Evolutionary conservation across 2,113 vertebrate species (phyloP), one percentile per base, ranked within the genome.

Genomic region (Rhipidura dahli): DNA sequence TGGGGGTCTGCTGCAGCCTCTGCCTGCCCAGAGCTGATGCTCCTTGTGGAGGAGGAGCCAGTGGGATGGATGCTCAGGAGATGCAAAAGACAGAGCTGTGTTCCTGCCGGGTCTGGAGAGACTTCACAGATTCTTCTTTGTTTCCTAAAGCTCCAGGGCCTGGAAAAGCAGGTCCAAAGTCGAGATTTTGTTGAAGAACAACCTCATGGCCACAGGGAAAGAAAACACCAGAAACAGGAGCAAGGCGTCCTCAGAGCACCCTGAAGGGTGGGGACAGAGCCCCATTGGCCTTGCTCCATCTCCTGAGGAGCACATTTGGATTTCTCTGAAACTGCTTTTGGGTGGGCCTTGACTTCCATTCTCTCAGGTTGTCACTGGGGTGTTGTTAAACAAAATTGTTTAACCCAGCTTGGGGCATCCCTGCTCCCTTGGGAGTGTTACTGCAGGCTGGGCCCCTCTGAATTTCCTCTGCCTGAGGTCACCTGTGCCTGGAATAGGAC

Each of bases 381-480:
- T 87, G 39, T 76, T 80, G 73, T 14, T 49, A 50, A 96, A 79
- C 26, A 54, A 83, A 92, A 64, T 27, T 0, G 24, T 65, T 72
- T 73, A 56, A 80, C 35, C 2, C 7, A 45, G 19, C 33, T 30
- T 18, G 40, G 37, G n/a, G 33, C 6, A 2, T 44, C 63, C 12
- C 18, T 53, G 23, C 75, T 86, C 83, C 78, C 76, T 40, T 39
- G 18, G 65, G 56, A 78, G 6, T 35, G 45, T 26, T 33, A 10
- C 6, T 83, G 51, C 40, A 56, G 69, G 61, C 69, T 53, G 45
- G 17, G 15, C 71, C 70, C 13, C 35, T 8, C 18, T 69, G 84
- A 19, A n/a, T 90, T 89, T 94, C 63, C 59, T 93, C 35, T 81
- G 60, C 73, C 40, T n/a, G 71, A 91, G 83, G 45, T 83, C 72